Base-by-base conservation (phyloP, 2,888 invertebrate genomes). In the Patella pellucida region DNA sequence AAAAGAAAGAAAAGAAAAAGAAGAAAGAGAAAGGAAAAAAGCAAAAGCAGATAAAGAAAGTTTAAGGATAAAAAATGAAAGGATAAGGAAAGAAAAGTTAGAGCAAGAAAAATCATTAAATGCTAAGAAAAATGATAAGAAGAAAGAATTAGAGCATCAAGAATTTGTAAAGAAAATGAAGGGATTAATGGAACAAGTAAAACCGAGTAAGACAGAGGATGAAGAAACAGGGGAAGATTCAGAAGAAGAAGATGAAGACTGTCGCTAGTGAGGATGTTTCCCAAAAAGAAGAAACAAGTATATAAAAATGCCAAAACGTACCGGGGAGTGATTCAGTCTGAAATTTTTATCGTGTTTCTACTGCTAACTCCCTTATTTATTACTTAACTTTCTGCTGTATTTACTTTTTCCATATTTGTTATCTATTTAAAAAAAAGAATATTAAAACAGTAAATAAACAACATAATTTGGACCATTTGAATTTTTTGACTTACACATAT, bases 161-260 rank as follows among this genome's bases (percentile, higher is more conserved):
- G 62, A 19, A 12, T n/a, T n/a, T n/a, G 5, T 9, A 62, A 19
- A 19, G 50, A 50, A 19, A 50, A 15, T 11, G 68, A 68, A 68
- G 19, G 27, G 7, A 4, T 16, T 15, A 23, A 23, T 15, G 19
- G 27, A 31, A 3, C 27, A n/a, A 15, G 68, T n/a, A 12, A 31
- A 68, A 0, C 27, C 15, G 9, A 14, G 19, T 15, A 31, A 3
- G 19, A 0, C n/a, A 4, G 5, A 7, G 62, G 69, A 50, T 27
- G 31, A 69, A 23, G 31, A 69, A 14, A 16, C 12, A 50, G 69
- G 15, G 4, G 3, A n/a, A 23, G 23, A 41, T 11, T 16, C 9
- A 68, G 68, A 50, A 69, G 69, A 50, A 27, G 69, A 50, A n/a
- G 50, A 69, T 31, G 69, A 69, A 41, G 41, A 41, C 9, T 41